These are phyloP conservation scores for Metaphire vulgaris DNA, from an alignment of 1,140 invertebrate genomes.

Conservation along the genomic window DNA sequence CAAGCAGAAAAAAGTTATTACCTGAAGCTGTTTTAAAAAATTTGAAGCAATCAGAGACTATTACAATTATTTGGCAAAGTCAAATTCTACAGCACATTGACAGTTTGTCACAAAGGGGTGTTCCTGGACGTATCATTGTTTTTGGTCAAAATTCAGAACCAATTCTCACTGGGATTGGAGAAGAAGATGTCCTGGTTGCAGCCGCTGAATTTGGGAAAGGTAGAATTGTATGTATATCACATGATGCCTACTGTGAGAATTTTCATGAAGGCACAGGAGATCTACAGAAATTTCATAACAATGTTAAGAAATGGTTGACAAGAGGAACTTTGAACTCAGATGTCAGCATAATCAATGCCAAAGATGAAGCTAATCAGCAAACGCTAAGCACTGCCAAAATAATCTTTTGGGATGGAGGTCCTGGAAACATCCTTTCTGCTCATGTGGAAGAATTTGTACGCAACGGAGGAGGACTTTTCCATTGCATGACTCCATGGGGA, in stretches of 20 bases:
- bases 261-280: background rate
- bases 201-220: conserved; percentile 17
- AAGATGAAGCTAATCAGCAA: background rate
- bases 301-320: conserved; percentile 4
- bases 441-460: conserved; percentile 9
- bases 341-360: background rate
- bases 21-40: background rate
- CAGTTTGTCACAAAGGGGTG: background rate
- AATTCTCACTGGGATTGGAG: background rate
- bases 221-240: conserved; percentile 2
- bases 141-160: conserved; percentile 5
- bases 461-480: conserved; percentile 22
- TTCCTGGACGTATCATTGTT: conserved; percentile 13
- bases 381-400: background rate
- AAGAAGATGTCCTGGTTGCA: conserved; percentile 13
- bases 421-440: background rate
- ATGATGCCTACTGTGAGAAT: conserved; percentile 3
- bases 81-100: conserved; percentile 5
- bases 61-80: no score
- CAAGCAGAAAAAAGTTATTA: background rate
- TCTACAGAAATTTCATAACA: background rate
- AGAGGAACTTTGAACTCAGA: background rate
- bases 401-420: background rate
- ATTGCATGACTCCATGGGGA: conserved; percentile 27
- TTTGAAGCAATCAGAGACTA: background rate